Conservation (phyloP, 2,888 invertebrate genomes). For the Torymus aiolomorphi region DNA sequence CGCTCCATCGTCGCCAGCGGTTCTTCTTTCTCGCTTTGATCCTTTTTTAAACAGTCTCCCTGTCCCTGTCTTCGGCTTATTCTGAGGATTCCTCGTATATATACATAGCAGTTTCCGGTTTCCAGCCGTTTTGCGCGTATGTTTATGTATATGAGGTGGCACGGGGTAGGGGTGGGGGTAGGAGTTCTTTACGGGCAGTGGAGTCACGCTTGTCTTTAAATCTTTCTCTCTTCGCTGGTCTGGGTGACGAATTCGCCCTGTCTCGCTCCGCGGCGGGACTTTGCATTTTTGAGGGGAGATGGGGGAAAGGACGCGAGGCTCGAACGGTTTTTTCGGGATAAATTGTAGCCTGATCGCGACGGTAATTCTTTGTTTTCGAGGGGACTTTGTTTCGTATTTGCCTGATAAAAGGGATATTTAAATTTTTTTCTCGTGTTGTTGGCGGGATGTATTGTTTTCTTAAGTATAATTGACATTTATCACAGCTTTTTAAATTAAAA, state of each 20-base stretch:
- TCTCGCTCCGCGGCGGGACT: background rate
- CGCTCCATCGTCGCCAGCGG: background rate
- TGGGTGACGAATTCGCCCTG: constrained; percentile 41
- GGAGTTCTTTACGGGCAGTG: no score
- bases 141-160: constrained; percentile 19
- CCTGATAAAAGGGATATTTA: background rate
- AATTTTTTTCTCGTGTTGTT: no score
- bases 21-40: background rate
- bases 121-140: constrained; percentile 30
- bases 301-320: constrained; percentile 1
- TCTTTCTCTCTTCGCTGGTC: constrained; percentile 6
- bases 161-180: background rate
- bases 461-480: no score
- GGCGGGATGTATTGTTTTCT: no score
- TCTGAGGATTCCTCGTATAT: constrained; percentile 12
- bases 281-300: background rate
- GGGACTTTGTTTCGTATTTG: background rate
- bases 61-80: background rate
- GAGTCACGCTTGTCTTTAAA: constrained; percentile 28
- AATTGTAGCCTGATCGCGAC: background rate
- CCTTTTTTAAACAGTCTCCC: background rate
- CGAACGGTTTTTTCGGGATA: constrained; percentile 24
- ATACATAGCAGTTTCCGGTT: constrained; percentile 43
- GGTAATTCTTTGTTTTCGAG: background rate
- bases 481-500: no score